Conservation (phyloP, 1,140 invertebrate genomes). For the Euura lappo region DNA sequence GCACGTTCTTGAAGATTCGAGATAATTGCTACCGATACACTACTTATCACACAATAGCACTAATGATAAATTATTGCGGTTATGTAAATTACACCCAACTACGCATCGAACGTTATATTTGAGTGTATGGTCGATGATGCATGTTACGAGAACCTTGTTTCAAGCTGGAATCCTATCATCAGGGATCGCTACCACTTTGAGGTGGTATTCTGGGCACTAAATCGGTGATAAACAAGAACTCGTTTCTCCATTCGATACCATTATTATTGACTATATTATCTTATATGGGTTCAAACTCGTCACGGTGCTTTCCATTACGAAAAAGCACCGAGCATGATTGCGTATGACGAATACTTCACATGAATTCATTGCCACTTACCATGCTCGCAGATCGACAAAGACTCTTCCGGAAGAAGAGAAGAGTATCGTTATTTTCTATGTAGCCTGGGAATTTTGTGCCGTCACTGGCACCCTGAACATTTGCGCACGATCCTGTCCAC, state of each 20-base stretch:
- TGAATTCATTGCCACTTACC: slow-evolving; percentile 58
- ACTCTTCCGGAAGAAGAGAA: slow-evolving; percentile 82
- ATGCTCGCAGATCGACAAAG: slow-evolving; percentile 77
- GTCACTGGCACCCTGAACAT: slow-evolving; percentile 80
- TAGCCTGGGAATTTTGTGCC: slow-evolving; percentile 82
- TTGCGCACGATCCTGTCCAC: slow-evolving; percentile 78
- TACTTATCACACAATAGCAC: neutral
- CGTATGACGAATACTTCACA: no score
- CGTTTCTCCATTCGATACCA: no score
- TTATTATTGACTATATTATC: no score
- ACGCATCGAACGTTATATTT: neutral
- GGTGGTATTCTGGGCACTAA: no score
- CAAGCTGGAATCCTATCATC: neutral
- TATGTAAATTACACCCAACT: neutral
- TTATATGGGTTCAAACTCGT: no score
- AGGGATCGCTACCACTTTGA: no score
- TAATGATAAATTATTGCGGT: neutral
- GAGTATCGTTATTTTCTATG: slow-evolving; percentile 69
- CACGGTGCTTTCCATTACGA: no score
- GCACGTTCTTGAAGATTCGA: neutral
- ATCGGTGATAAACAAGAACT: no score
- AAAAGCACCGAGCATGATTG: no score
- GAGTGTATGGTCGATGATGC: neutral
- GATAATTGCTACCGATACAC: neutral
- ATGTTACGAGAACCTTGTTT: neutral